These are phyloP conservation scores for Drosophila santomea DNA, from an alignment of 1,140 invertebrate species.

Conservation along the genomic window DNA sequence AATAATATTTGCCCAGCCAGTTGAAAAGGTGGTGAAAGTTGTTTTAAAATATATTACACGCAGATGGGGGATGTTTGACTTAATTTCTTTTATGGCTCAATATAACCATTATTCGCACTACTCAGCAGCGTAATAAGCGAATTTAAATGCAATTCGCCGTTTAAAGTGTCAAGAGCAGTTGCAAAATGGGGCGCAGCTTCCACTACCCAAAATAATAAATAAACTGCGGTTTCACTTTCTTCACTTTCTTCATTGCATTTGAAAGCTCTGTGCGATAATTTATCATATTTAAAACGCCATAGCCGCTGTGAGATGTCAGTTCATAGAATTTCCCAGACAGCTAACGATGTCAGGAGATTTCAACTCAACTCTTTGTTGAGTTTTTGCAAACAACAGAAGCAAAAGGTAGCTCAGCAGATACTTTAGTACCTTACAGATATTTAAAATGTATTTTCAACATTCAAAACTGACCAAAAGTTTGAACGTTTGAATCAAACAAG, in stretches of 20 bases:
- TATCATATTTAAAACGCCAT: slow-evolving; percentile 79
- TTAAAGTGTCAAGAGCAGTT: slow-evolving; percentile 63
- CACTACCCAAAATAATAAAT: not conserved
- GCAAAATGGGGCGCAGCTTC: not conserved
- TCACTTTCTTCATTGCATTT: slow-evolving; percentile 42
- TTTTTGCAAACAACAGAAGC: no score
- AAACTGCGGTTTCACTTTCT: slow-evolving; percentile 38
- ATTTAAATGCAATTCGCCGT: slow-evolving; percentile 81
- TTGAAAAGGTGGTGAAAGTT: slow-evolving; percentile 77
- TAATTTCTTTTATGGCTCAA: slow-evolving; percentile 83
- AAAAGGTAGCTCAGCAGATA: not conserved
- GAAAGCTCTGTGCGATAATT: slow-evolving; percentile 45
- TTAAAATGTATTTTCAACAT: not conserved
- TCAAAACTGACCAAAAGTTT: no score
- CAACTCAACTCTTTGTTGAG: not conserved
- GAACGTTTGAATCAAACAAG: no score
- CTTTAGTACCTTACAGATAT: not conserved
- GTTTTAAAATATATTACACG: slow-evolving; percentile 40
- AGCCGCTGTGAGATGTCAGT: slow-evolving; percentile 31
- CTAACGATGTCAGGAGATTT: slow-evolving; percentile 6
- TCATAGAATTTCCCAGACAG: slow-evolving; percentile 6
- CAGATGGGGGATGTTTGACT: slow-evolving; percentile 51
- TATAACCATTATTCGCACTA: slow-evolving; percentile 80
- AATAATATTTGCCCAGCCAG: slow-evolving; percentile 73
- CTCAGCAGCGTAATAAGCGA: slow-evolving; percentile 69